Evolutionary conservation across 2,888 invertebrate genomes (phyloP).

Genomic region (Eupithecia centaureata): DNA sequence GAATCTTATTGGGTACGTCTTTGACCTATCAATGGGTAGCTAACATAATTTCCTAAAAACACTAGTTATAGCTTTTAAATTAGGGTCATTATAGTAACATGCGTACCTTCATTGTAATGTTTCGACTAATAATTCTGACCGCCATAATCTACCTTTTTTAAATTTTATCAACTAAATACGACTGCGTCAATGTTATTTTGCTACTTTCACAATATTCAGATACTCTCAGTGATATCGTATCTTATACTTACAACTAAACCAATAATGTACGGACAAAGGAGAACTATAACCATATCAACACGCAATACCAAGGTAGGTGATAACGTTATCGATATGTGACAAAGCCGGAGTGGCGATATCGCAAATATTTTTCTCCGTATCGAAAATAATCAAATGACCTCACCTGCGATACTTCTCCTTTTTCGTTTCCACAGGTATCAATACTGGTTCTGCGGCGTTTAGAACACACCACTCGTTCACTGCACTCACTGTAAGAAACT

Average conservation of each 20-base stretch:
- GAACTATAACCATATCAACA: conserved; percentile 62
- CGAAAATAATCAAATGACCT: conserved; percentile 64
- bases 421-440: conserved; percentile 77
- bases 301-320: conserved; percentile 60
- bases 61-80: neutral
- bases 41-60: neutral
- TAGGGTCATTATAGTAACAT: neutral
- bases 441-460: conserved; percentile 72
- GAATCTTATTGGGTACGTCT: neutral
- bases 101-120: neutral
- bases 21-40: neutral
- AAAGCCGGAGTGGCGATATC: conserved; percentile 65
- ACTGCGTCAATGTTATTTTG: neutral
- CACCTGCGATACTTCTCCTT: conserved; percentile 83
- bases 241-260: neutral
- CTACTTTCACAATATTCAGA: neutral
- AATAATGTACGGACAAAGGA: conserved; percentile 54
- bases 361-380: conserved; percentile 66
- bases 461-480: conserved; percentile 82
- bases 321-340: conserved; percentile 69
- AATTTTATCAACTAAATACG: neutral
- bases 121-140: neutral
- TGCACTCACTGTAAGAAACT: conserved; percentile 80
- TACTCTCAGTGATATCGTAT: neutral
- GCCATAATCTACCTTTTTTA: neutral